Percentiles rank a stretch among this genome's conserved stretches.
phyloP scores from a whole-genome alignment of 2,888 invertebrate species.

The Sinodicranocentrus sp. region DNA sequence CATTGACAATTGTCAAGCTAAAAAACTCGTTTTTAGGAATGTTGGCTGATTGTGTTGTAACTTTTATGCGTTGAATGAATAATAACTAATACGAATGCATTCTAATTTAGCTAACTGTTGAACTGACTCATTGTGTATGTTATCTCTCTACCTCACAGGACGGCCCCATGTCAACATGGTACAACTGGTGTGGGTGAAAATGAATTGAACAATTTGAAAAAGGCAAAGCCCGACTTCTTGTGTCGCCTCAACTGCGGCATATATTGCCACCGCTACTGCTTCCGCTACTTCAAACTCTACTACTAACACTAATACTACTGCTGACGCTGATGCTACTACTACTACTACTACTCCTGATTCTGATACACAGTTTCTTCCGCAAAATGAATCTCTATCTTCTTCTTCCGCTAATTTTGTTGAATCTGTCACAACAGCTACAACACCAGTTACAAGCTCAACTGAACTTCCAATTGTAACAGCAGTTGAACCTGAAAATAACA shows the following conservation, averaged over 20 bases:
- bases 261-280: slow-evolving; percentile 47
- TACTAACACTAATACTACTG: slow-evolving; percentile 16
- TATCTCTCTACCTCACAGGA: slow-evolving; percentile 44
- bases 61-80: neutral
- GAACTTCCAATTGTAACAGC: slow-evolving; percentile 46
- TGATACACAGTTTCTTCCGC: slow-evolving; percentile 40
- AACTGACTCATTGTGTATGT: slow-evolving; percentile 9
- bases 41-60: neutral
- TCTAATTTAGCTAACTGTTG: neutral
- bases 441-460: slow-evolving; percentile 48
- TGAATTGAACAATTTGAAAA: slow-evolving; percentile 41
- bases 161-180: slow-evolving; percentile 41
- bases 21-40: neutral
- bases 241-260: slow-evolving; percentile 55
- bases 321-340: slow-evolving; percentile 21
- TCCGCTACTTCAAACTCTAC: slow-evolving; percentile 24
- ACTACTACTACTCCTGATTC: slow-evolving; percentile 27
- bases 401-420: slow-evolving; percentile 44
- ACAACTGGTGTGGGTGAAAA: slow-evolving; percentile 32
- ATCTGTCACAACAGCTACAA: slow-evolving; percentile 18
- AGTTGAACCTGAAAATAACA: slow-evolving; percentile 52
- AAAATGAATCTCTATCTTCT: slow-evolving; percentile 23
- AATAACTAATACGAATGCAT: neutral
- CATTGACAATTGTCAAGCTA: neutral
- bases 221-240: slow-evolving; percentile 66